phyloP scores from a whole-genome alignment of 2,888 invertebrate genomes.

The Troilus luridus region DNA sequence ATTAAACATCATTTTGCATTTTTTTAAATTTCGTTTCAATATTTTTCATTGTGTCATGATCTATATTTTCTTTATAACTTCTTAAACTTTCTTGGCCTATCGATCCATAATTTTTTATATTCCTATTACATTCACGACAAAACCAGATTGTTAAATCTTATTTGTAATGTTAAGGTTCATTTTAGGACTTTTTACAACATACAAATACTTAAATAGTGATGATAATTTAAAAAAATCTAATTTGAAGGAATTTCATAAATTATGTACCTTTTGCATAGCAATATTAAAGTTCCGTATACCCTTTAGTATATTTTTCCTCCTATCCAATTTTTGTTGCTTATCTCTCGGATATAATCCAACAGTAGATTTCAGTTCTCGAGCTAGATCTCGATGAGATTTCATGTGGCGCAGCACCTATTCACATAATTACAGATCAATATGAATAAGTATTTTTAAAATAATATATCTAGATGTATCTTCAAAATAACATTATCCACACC shows the following conservation, averaged over 20 bases:
- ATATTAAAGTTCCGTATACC: slow-evolving; percentile 9
- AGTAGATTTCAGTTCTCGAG: slow-evolving; percentile 39
- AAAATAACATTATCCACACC: slow-evolving; percentile 16
- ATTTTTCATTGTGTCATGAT: too few relatives aligned
- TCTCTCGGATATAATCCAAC: slow-evolving; percentile 29
- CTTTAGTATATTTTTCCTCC: slow-evolving; percentile 11
- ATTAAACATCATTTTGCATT: too few relatives aligned
- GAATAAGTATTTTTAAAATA: not conserved
- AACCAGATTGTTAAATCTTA: too few relatives aligned
- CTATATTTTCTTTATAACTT: too few relatives aligned
- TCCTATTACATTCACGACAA: too few relatives aligned
- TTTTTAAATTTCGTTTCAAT: too few relatives aligned
- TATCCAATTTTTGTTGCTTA: not conserved
- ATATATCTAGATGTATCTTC: not conserved
- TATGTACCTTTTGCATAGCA: slow-evolving; percentile 24
- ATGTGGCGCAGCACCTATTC: slow-evolving; percentile 28
- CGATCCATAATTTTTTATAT: too few relatives aligned
- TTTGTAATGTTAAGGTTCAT: too few relatives aligned
- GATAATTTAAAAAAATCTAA: not conserved
- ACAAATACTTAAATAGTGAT: too few relatives aligned
- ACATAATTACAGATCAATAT: not conserved
- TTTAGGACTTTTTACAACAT: too few relatives aligned
- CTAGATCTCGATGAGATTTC: slow-evolving; percentile 27
- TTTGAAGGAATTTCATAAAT: not conserved
- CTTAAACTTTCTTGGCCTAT: too few relatives aligned